phyloP scores from a whole-genome alignment of 2,113 vertebrate species.

The Indicator maculatus region DNA sequence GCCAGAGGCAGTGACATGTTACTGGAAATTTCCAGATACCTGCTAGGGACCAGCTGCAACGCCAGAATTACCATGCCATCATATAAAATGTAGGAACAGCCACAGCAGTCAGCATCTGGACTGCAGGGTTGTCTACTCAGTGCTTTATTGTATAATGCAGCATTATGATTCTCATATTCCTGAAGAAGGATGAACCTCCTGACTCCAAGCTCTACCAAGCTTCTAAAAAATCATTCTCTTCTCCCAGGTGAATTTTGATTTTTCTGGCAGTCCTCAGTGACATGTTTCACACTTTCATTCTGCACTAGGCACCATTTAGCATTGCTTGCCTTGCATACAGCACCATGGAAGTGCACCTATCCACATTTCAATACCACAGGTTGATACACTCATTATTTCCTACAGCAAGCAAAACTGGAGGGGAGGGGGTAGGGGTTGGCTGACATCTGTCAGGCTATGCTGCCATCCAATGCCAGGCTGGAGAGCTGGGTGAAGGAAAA shows the following conservation, averaged over 20 bases:
- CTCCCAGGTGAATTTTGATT: neutral
- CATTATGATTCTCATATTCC: neutral
- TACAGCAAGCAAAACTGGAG: neutral
- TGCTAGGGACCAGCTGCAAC: neutral
- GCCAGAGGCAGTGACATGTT: neutral
- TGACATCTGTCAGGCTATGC: no score
- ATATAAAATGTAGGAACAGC: neutral
- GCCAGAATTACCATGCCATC: neutral
- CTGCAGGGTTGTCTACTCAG: neutral
- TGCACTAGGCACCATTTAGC: neutral
- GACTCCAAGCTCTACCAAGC: neutral
- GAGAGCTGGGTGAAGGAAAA: no score
- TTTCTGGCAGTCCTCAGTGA: neutral
- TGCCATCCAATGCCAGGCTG: no score
- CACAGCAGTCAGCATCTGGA: neutral
- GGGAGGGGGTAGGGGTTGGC: no score
- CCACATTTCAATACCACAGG: neutral
- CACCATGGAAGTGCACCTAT: neutral
- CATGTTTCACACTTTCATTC: rapidly evolving
- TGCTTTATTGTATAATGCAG: neutral
- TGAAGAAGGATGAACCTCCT: neutral
- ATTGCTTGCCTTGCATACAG: neutral
- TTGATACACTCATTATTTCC: neutral
- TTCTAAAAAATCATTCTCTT: neutral
- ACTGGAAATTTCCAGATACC: neutral